Evolutionary conservation across 2,888 invertebrate species (phyloP).

Genomic region (Drosophila paramelanica): DNA sequence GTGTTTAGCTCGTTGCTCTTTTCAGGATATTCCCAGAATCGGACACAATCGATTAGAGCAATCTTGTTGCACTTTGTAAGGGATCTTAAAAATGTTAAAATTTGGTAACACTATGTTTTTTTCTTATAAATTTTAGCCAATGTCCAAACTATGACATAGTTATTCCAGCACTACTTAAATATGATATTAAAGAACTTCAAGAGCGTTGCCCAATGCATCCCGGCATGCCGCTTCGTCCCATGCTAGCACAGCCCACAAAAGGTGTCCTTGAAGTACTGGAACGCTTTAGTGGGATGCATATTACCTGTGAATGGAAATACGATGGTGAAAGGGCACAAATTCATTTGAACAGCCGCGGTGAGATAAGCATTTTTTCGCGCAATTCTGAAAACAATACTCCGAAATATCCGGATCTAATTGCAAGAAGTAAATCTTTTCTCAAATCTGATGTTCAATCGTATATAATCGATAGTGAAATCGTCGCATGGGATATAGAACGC

Average conservation of each 20-base stretch:
- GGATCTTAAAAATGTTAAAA: too few species aligned
- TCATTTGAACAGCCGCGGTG: constrained; percentile 89
- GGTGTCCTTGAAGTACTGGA: constrained; percentile 95
- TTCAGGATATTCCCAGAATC: too few species aligned
- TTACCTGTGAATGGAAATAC: constrained; percentile 99
- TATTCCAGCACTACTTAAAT: constrained; percentile 90
- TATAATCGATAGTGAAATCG: constrained; percentile 98
- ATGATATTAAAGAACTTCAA: constrained; percentile 91
- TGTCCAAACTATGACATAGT: constrained; percentile 97
- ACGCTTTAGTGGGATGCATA: constrained; percentile 92
- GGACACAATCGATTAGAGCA: too few species aligned
- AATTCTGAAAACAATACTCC: constrained; percentile 97
- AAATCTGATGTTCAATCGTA: constrained; percentile 89
- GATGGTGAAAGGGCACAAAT: constrained; percentile 99
- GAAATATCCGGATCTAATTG: constrained; percentile 98
- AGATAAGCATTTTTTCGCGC: constrained; percentile 94
- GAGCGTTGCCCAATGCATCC: constrained; percentile 94
- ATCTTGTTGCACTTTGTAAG: too few species aligned
- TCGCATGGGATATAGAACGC: constrained; percentile 96
- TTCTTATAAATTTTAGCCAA: constrained; percentile 87
- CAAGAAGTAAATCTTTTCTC: constrained; percentile 88
- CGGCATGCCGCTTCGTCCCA: constrained; percentile 97
- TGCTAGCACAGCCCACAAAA: constrained; percentile 99
- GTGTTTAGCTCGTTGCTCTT: too few species aligned
- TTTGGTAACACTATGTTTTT: too few species aligned